A percentile compares a stretch with the other conserved stretches of the same genome.
These are phyloP conservation scores for Erpetoichthys calabaricus DNA, from an alignment of 2,797 vertebrate genomes.

Conservation along the genomic window DNA sequence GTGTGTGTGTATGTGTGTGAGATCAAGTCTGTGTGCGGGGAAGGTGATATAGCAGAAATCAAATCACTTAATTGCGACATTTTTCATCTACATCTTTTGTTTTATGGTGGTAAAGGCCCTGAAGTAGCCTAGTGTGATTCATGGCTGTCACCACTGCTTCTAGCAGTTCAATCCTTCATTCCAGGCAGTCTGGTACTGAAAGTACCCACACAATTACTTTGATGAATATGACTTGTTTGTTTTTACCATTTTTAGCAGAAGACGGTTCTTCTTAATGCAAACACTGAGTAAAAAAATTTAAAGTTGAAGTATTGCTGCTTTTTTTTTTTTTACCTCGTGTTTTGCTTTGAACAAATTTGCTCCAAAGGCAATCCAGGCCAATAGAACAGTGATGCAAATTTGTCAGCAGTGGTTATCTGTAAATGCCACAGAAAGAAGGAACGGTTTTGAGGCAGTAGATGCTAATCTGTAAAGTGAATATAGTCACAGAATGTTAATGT, in stretches of 20 bases:
- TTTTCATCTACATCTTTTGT: conserved; percentile 99
- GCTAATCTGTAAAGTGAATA: neutral
- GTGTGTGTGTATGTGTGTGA: conserved; percentile 32
- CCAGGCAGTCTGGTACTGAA: conserved; percentile 73
- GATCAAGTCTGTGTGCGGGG: conserved; percentile 48
- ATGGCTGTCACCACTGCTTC: conserved; percentile 82
- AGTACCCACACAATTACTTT: conserved; percentile 97
- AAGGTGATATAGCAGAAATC: conserved; percentile 74
- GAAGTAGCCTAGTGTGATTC: conserved; percentile 94
- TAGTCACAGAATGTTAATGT: neutral
- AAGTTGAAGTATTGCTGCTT: conserved; percentile 1
- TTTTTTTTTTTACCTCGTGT: neutral
- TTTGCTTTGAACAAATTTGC: neutral
- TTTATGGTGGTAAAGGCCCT: conserved; percentile 92
- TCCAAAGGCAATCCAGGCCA: conserved; percentile 1
- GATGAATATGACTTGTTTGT: conserved; percentile 98
- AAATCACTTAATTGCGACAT: conserved; percentile 99
- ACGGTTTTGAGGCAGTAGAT: conserved; percentile 1
- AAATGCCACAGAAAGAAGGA: neutral
- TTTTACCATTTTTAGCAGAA: conserved; percentile 67
- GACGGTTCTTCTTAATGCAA: conserved; percentile 68
- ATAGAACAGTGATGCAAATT: conserved; percentile 1
- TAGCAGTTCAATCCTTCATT: conserved; percentile 98
- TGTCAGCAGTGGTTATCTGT: conserved; percentile 4
- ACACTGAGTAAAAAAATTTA: conserved; percentile 30